phyloP scores from a whole-genome alignment of 2,113 vertebrate genomes.

The Rhea americana region DNA sequence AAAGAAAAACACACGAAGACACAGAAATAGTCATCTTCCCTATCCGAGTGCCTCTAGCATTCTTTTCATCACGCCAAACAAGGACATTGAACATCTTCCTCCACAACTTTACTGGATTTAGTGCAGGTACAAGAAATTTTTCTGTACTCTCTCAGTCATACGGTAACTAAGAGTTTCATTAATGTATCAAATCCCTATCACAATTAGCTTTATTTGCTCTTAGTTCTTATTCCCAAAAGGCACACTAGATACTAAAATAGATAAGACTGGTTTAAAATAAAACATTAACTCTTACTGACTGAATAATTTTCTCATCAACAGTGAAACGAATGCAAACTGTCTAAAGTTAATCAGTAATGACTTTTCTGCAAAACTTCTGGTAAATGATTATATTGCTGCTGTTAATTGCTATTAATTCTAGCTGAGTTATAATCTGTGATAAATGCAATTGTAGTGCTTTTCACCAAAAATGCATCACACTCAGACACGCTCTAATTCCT shows the following conservation, averaged over 20 bases:
- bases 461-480: neutral
- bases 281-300: slow-evolving; percentile 20
- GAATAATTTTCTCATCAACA: slow-evolving; percentile 35
- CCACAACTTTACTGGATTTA: neutral
- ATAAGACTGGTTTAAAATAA: slow-evolving; percentile 35
- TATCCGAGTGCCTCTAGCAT: neutral
- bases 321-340: slow-evolving; percentile 22
- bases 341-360: neutral
- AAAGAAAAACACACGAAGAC: neutral
- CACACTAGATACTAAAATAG: slow-evolving; percentile 14
- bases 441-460: neutral
- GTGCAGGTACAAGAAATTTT: slow-evolving; percentile 24
- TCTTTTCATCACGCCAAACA: slow-evolving; percentile 49
- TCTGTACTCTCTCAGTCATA: neutral
- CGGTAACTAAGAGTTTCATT: slow-evolving; percentile 30
- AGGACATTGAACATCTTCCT: neutral
- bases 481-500: slow-evolving; percentile 51
- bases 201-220: slow-evolving; percentile 50
- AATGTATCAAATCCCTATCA: slow-evolving; percentile 4
- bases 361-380: slow-evolving; percentile 17
- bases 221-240: slow-evolving; percentile 39
- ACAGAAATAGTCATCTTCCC: slow-evolving; percentile 50
- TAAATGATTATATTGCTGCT: neutral
- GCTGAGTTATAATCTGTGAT: neutral
- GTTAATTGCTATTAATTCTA: slow-evolving; percentile 44